phyloP scores from a whole-genome alignment of 2,113 vertebrate genomes.

The Sorex araneus region DNA sequence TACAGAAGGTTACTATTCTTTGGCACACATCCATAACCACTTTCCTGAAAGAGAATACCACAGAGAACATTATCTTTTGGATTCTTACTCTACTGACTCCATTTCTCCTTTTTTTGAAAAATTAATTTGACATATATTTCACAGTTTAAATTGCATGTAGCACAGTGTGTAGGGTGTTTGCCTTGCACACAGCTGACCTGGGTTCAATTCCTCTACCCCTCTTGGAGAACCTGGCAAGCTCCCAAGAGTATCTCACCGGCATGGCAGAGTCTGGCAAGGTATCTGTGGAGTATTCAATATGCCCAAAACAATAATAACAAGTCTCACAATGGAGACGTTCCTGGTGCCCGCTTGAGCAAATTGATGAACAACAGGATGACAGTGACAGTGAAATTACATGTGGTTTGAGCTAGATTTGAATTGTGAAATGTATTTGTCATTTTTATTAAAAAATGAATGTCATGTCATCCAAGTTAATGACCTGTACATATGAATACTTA shows the following conservation, averaged over 20 bases:
- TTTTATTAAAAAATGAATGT: not conserved
- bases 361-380: no score
- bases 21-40: not conserved
- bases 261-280: no score
- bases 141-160: not conserved
- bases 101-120: not conserved
- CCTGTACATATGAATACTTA: not conserved
- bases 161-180: no score
- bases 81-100: not conserved
- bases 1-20: not conserved
- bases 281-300: no score
- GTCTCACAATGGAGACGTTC: no score
- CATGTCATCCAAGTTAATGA: not conserved
- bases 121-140: not conserved
- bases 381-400: not conserved
- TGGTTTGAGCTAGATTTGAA: not conserved
- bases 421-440: not conserved
- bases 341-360: no score
- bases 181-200: no score
- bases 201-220: no score
- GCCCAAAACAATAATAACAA: no score
- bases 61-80: not conserved
- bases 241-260: no score
- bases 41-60: not conserved
- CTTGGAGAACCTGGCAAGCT: no score